A percentile compares a stretch with the other conserved stretches of the same genome.
These are phyloP conservation scores for Lydus trimaculatus DNA, from an alignment of 2,888 invertebrate species.

Conservation along the genomic window DNA sequence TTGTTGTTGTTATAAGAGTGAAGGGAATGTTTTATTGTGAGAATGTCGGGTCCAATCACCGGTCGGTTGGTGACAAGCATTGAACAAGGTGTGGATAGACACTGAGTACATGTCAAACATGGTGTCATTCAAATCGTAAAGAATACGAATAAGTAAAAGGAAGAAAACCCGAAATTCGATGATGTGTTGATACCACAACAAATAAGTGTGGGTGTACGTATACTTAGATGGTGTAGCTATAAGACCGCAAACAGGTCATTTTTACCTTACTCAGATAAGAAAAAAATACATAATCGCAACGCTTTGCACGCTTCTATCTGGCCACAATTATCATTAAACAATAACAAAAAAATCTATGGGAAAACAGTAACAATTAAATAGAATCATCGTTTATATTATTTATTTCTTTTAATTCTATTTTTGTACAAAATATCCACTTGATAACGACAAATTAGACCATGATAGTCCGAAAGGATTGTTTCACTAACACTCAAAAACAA, in stretches of 20 bases:
- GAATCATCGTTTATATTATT: too few species aligned
- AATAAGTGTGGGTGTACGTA: not conserved
- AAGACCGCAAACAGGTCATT: conserved; percentile 27
- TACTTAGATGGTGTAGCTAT: not conserved
- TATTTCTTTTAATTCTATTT: too few species aligned
- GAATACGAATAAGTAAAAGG: conserved; percentile 3
- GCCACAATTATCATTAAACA: too few species aligned
- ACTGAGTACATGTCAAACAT: conserved; percentile 59
- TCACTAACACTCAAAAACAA: too few species aligned
- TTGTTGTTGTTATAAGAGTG: conserved; percentile 11
- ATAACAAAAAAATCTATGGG: too few species aligned
- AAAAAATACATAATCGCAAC: too few species aligned
- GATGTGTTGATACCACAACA: conserved; percentile 12
- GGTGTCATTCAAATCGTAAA: conserved; percentile 49
- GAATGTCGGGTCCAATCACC: conserved; percentile 56
- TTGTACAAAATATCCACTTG: too few species aligned
- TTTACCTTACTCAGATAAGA: too few species aligned
- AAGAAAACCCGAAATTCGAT: conserved; percentile 2
- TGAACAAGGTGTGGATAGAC: conserved; percentile 57
- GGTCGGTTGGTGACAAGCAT: conserved; percentile 54
- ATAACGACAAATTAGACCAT: too few species aligned
- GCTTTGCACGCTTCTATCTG: too few species aligned
- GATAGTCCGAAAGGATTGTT: too few species aligned
- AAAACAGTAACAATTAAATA: too few species aligned
- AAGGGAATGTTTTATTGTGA: conserved; percentile 48